Evolutionary conservation across 1,140 invertebrate species (phyloP).

Genomic region (Nasonia vitripennis): DNA sequence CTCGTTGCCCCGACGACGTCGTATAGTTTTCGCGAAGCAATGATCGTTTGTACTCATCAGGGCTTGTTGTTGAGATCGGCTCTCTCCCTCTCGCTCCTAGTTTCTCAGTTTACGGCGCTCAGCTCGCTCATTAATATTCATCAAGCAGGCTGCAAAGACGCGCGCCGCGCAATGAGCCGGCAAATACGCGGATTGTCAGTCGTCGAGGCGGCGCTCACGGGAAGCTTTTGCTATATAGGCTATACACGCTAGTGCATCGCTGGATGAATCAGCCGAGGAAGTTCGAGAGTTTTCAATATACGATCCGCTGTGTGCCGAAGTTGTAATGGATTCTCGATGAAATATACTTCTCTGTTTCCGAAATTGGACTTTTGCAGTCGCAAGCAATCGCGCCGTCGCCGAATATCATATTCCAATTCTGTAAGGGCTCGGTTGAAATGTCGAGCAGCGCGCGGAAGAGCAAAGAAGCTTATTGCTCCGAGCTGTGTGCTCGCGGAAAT

Average conservation of each 20-base stretch:
- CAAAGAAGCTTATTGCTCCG: neutral
- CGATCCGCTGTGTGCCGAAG: too few species aligned
- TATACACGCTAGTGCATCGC: neutral
- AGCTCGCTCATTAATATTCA: constrained; percentile 21
- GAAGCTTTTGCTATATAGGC: neutral
- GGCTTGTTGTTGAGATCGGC: neutral
- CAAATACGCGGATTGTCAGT: constrained; percentile 3
- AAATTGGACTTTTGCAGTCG: too few species aligned
- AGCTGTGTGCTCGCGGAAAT: neutral
- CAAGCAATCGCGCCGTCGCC: too few species aligned
- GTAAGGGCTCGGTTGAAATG: too few species aligned
- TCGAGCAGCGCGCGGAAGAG: too few species aligned
- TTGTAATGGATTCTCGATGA: too few species aligned
- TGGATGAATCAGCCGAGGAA: too few species aligned
- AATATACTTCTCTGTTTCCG: too few species aligned
- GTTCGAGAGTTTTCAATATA: too few species aligned
- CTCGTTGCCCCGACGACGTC: neutral
- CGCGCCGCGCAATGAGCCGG: neutral
- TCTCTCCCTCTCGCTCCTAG: neutral
- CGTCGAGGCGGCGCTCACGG: neutral
- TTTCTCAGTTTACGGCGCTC: neutral
- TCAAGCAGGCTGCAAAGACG: neutral
- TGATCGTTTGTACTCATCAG: constrained; percentile 42
- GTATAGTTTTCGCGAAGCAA: neutral
- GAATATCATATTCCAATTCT: too few species aligned